phyloP scores from a whole-genome alignment of 2,113 vertebrate genomes.

The Calyptomena viridis region DNA sequence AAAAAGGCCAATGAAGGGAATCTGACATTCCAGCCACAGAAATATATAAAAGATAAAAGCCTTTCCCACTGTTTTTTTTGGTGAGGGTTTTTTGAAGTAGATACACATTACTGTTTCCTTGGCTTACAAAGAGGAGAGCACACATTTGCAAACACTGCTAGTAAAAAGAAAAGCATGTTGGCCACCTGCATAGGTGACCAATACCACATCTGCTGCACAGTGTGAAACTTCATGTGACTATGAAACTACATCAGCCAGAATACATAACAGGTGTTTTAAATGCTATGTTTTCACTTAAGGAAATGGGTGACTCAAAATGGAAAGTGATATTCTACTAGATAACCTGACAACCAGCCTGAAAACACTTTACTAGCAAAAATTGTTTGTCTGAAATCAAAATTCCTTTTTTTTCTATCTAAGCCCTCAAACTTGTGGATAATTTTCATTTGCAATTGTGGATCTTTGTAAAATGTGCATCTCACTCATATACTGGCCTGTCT shows the following conservation, averaged over 20 bases:
- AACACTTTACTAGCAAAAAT: background rate
- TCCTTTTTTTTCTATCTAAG: background rate
- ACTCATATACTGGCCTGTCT: background rate
- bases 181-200: background rate
- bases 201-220: background rate
- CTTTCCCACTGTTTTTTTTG: background rate
- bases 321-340: background rate
- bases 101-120: background rate
- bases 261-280: background rate
- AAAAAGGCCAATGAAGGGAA: background rate
- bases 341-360: background rate
- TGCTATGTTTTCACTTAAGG: background rate
- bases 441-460: background rate
- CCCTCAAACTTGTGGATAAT: background rate
- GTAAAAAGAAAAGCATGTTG: background rate
- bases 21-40: background rate
- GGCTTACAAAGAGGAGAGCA: background rate
- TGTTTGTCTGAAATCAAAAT: background rate
- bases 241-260: background rate
- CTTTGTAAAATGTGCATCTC: background rate
- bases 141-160: background rate
- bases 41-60: background rate
- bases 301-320: background rate
- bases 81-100: background rate
- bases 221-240: background rate